Conservation (phyloP, 2,113 vertebrate genomes). For the Tetrao urogallus region DNA sequence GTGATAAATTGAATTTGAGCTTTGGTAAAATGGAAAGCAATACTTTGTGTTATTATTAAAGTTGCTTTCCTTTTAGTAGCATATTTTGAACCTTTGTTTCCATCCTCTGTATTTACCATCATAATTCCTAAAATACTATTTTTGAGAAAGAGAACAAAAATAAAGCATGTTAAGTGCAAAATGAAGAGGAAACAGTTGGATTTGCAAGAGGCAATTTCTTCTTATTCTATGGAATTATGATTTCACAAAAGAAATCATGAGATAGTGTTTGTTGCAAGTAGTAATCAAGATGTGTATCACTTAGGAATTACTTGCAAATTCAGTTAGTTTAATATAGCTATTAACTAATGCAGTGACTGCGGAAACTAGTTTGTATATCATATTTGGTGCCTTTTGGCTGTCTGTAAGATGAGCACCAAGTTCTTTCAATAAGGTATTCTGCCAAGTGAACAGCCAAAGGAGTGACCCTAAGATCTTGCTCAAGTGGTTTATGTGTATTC, state of each 20-base stretch:
- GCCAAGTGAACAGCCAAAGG: not conserved
- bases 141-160: conserved; percentile 52
- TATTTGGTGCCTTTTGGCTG: not conserved
- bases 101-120: conserved; percentile 22
- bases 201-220: conserved; percentile 8
- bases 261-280: not conserved
- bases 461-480: not conserved
- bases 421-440: not conserved
- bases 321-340: not conserved
- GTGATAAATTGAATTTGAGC: conserved; percentile 27
- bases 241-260: not conserved
- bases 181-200: not conserved
- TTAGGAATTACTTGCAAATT: not conserved
- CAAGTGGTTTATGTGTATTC: not conserved
- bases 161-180: not conserved
- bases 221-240: conserved; percentile 15
- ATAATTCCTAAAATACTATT: not conserved
- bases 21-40: not conserved
- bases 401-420: not conserved
- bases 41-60: not conserved
- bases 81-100: not conserved
- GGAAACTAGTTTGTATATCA: not conserved
- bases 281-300: not conserved
- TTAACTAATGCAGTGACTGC: not conserved
- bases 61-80: conserved; percentile 26